phyloP scores from a whole-genome alignment of 1,140 invertebrate genomes.

The Caenorhabditis briggsae region DNA sequence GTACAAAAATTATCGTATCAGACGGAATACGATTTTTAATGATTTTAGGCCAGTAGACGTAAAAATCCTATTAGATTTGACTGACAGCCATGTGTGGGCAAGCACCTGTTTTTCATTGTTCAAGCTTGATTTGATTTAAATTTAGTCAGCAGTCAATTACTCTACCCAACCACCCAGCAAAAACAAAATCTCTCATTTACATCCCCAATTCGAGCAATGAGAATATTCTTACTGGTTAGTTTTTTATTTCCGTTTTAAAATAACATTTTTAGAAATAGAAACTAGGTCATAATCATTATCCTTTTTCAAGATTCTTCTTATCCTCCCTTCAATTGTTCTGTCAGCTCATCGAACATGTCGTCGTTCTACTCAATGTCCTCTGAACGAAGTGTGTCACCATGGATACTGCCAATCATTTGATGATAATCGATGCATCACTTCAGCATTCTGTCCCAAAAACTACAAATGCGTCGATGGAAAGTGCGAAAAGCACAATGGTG shows the following conservation, averaged over 20 bases:
- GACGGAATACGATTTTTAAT: no score
- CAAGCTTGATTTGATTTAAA: neutral
- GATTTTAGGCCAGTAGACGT: no score
- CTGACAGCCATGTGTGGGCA: neutral
- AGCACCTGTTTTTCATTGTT: conserved; percentile 2
- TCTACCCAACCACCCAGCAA: neutral
- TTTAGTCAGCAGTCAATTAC: conserved; percentile 6
- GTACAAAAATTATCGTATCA: no score
- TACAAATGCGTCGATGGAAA: conserved; percentile 2
- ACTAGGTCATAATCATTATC: no score
- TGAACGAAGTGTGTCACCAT: conserved; percentile 4
- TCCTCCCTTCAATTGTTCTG: neutral
- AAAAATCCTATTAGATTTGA: neutral
- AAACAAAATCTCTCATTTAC: neutral
- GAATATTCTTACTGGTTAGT: neutral
- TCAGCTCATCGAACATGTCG: conserved; percentile 27
- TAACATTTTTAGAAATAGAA: no score
- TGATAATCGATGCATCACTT: neutral
- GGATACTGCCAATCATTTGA: conserved; percentile 20
- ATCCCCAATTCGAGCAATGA: neutral
- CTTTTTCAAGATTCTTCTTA: neutral
- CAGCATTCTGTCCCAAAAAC: neutral
- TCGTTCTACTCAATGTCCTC: neutral
- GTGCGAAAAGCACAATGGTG: conserved; percentile 7
- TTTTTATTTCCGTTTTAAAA: neutral